Percentiles rank a stretch among this genome's conserved stretches.
These are phyloP conservation scores for Psittacus erithacus DNA, from an alignment of 2,113 vertebrate species.

Conservation along the genomic window DNA sequence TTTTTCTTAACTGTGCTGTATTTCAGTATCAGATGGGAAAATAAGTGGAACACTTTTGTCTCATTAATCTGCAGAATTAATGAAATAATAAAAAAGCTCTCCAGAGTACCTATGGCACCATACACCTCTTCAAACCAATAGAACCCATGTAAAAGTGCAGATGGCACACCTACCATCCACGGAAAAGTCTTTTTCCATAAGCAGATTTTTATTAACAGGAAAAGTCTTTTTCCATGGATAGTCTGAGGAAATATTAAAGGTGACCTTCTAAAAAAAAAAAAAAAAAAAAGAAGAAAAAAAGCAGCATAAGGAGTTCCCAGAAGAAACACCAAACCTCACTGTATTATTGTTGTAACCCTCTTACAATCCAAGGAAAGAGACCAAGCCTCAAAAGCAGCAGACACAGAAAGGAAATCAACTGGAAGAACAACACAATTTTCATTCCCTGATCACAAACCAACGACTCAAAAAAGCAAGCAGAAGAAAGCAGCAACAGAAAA, in stretches of 20 bases:
- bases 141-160: neutral
- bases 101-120: neutral
- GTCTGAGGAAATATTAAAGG: neutral
- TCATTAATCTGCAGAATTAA: neutral
- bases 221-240: neutral
- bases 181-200: neutral
- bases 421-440: neutral
- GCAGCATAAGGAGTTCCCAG: neutral
- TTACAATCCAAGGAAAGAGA: neutral
- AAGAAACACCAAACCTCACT: neutral
- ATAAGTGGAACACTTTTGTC: neutral
- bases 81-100: neutral
- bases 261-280: neutral
- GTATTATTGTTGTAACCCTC: neutral
- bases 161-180: neutral
- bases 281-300: neutral
- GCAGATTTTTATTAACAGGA: too few species aligned
- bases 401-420: slow-evolving; percentile 18
- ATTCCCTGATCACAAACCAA: neutral
- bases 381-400: neutral
- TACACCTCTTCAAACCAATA: neutral
- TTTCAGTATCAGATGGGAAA: neutral
- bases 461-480: neutral
- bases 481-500: neutral
- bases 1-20: neutral